A percentile compares a stretch with the other conserved stretches of the same genome.
phyloP scores from a whole-genome alignment of 2,113 vertebrate genomes.

The Cavia porcellus region DNA sequence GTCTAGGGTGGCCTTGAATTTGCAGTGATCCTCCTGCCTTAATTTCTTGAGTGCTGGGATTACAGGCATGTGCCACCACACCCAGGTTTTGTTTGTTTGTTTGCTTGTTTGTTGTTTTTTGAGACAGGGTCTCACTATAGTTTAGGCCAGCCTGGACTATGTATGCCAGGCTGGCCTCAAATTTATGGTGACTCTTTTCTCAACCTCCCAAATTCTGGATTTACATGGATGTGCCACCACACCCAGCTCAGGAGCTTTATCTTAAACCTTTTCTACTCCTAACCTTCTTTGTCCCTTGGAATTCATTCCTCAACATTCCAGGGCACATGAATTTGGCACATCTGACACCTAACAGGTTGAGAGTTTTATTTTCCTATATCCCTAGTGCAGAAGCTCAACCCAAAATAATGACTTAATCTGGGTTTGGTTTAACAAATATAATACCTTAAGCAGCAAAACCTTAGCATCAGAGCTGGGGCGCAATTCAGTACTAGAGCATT shows the following conservation, averaged over 20 bases:
- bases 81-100: no score
- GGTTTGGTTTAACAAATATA: neutral
- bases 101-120: no score
- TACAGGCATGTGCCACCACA: neutral
- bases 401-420: neutral
- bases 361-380: neutral
- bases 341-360: neutral
- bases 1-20: neutral
- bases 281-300: neutral
- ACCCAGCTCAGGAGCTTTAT: neutral
- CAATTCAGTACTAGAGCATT: neutral
- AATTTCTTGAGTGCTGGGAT: neutral
- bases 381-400: neutral
- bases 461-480: neutral
- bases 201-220: no score
- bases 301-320: neutral
- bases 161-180: no score
- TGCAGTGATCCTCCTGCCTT: neutral
- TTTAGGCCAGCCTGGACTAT: no score
- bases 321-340: neutral
- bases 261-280: neutral
- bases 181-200: no score
- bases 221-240: no score
- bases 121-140: no score
- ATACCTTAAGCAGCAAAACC: neutral